These are phyloP conservation scores for Pachydiplax longipennis DNA, from an alignment of 2,888 invertebrate genomes.

Conservation along the genomic window DNA sequence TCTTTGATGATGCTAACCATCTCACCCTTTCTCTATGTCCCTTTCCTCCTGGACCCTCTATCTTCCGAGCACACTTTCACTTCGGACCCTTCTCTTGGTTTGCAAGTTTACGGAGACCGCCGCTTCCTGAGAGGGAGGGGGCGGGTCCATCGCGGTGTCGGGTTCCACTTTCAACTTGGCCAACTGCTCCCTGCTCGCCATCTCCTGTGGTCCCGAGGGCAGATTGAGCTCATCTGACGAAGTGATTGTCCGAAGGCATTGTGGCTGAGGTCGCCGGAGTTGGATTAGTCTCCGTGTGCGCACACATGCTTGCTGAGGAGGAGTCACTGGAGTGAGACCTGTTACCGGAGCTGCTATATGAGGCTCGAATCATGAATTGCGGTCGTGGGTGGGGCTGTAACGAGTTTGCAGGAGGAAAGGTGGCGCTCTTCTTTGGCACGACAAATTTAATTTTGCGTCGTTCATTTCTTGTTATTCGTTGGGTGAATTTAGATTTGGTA, in stretches of 20 bases:
- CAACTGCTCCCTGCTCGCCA: slow-evolving; percentile 16
- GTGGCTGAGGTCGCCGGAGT: slow-evolving; percentile 32
- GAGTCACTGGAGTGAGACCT: slow-evolving; percentile 5
- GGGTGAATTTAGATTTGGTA: too few relatives aligned
- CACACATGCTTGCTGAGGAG: not conserved
- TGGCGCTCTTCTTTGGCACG: too few relatives aligned
- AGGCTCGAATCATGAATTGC: slow-evolving; percentile 2
- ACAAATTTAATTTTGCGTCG: too few relatives aligned
- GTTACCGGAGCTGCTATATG: slow-evolving; percentile 18
- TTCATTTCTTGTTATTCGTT: too few relatives aligned
- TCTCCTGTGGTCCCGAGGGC: slow-evolving; percentile 19
- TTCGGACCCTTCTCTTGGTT: slow-evolving; percentile 36
- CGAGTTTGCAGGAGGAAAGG: not conserved
- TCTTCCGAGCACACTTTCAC: slow-evolving; percentile 34
- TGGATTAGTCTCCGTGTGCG: slow-evolving; percentile 18
- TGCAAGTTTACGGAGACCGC: slow-evolving; percentile 43
- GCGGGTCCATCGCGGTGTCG: slow-evolving; percentile 14
- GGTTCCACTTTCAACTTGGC: slow-evolving; percentile 33
- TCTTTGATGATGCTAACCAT: slow-evolving; percentile 42
- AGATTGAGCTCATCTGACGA: slow-evolving; percentile 43
- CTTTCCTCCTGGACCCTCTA: slow-evolving; percentile 24
- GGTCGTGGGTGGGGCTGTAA: slow-evolving; percentile 3
- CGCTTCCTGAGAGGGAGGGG: slow-evolving; percentile 8
- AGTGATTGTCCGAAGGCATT: slow-evolving; percentile 44
- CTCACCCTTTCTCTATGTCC: not conserved